phyloP scores from a whole-genome alignment of 2,797 vertebrate genomes.

The Lates japonicus region DNA sequence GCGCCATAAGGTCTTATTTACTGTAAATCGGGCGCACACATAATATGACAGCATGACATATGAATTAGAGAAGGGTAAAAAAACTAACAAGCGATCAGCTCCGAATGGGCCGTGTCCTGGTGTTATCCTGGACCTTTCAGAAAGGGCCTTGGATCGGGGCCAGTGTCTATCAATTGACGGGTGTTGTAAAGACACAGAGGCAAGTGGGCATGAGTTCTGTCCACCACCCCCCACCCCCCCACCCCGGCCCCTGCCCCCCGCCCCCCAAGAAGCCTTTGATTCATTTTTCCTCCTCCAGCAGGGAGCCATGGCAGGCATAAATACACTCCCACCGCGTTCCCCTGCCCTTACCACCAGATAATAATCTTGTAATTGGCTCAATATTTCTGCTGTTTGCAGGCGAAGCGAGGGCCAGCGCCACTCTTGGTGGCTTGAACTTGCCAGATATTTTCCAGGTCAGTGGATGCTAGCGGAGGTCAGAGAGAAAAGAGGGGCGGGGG shows the following conservation, averaged over 20 bases:
- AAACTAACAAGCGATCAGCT: conserved; percentile 50
- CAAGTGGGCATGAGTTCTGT: conserved; percentile 71
- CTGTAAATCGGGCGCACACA: conserved; percentile 32
- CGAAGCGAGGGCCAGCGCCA: conserved; percentile 55
- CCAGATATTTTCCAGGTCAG: conserved; percentile 84
- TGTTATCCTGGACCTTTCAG: conserved; percentile 42
- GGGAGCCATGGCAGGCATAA: conserved; percentile 76
- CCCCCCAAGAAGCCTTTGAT: conserved; percentile 64
- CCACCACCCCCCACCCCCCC: conserved; percentile 51
- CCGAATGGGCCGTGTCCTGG: conserved; percentile 47
- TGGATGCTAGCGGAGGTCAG: conserved; percentile 79
- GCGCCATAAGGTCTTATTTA: conserved; percentile 49
- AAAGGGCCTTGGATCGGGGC: conserved; percentile 49
- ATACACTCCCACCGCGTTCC: conserved; percentile 74
- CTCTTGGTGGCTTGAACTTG: conserved; percentile 65
- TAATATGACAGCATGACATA: conserved; percentile 52
- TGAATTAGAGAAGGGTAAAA: conserved; percentile 48
- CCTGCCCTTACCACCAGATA: conserved; percentile 78
- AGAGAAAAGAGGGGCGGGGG: conserved; percentile 34
- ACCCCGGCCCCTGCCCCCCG: too few species aligned
- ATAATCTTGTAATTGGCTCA: conserved; percentile 88
- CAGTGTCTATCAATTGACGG: conserved; percentile 62
- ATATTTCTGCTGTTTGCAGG: conserved; percentile 84
- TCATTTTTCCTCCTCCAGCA: conserved; percentile 68
- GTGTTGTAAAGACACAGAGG: conserved; percentile 68